Percentiles rank a stretch among this genome's conserved stretches.
These are phyloP conservation scores for Emydura subglobosa DNA, from an alignment of 2,113 vertebrate genomes.

Conservation along the genomic window DNA sequence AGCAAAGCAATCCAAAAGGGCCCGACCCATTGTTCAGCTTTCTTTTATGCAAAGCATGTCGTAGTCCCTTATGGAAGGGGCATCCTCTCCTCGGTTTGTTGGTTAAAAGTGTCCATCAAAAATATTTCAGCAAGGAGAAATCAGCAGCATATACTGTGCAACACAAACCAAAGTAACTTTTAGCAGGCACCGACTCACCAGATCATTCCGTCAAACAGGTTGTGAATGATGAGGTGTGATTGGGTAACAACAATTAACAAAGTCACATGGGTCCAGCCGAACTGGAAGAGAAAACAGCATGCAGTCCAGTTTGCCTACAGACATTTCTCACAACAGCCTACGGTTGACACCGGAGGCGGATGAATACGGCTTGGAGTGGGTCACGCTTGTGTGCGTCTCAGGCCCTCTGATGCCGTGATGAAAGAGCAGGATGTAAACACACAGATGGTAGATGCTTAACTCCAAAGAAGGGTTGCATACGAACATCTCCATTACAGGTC, in stretches of 20 bases:
- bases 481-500: not conserved
- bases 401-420: not conserved
- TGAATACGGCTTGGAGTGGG: not conserved
- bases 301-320: slow-evolving; percentile 1
- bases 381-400: not conserved
- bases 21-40: not conserved
- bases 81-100: not conserved
- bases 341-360: not conserved
- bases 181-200: slow-evolving; percentile 82
- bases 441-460: not conserved
- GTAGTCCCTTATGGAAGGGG: not conserved
- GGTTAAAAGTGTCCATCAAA: not conserved
- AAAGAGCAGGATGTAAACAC: not conserved
- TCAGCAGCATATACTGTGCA: not conserved
- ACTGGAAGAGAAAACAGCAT: slow-evolving; percentile 80
- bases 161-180: not conserved
- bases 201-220: slow-evolving; percentile 99
- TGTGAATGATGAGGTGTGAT: slow-evolving; percentile 98
- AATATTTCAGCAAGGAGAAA: fast-evolving
- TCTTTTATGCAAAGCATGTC: not conserved
- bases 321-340: not conserved
- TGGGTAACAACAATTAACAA: slow-evolving; percentile 97
- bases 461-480: not conserved
- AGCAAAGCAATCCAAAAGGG: not conserved
- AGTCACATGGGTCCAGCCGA: slow-evolving; percentile 98